Conservation (phyloP, 2,113 vertebrate species). For the Myanophis thanlyinensis region DNA sequence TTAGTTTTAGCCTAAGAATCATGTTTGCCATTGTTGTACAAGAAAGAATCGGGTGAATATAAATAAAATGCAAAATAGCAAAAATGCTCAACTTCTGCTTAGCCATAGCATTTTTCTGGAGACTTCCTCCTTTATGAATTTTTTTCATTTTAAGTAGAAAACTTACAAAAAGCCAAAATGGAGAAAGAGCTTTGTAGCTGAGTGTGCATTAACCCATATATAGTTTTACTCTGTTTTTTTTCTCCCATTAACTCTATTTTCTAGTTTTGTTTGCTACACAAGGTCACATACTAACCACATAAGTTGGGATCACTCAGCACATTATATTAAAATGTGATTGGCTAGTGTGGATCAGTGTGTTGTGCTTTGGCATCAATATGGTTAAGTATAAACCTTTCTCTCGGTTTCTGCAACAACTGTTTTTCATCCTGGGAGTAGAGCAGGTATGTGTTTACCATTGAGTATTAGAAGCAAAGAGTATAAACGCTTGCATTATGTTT, state of each 20-base stretch:
- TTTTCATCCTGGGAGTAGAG: neutral
- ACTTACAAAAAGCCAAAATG: neutral
- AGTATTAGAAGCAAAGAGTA: neutral
- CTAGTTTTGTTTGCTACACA: neutral
- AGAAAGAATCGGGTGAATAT: neutral
- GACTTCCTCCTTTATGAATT: neutral
- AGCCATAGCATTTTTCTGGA: too few relatives aligned
- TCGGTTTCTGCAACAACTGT: neutral
- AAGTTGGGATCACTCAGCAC: neutral
- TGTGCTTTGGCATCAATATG: neutral
- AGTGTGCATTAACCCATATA: neutral
- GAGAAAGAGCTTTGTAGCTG: neutral
- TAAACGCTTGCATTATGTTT: conserved; percentile 34
- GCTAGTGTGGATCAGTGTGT: neutral
- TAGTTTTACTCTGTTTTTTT: neutral
- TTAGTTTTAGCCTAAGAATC: too few relatives aligned
- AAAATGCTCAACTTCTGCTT: neutral
- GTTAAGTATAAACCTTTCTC: neutral
- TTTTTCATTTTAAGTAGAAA: neutral
- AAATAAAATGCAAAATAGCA: neutral
- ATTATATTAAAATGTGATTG: neutral
- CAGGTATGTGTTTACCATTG: neutral
- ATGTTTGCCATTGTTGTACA: neutral
- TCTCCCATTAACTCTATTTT: neutral
- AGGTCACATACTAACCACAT: neutral